Evolutionary conservation across 2,888 invertebrate species (phyloP).

Genomic region (Xestia c-nigrum): DNA sequence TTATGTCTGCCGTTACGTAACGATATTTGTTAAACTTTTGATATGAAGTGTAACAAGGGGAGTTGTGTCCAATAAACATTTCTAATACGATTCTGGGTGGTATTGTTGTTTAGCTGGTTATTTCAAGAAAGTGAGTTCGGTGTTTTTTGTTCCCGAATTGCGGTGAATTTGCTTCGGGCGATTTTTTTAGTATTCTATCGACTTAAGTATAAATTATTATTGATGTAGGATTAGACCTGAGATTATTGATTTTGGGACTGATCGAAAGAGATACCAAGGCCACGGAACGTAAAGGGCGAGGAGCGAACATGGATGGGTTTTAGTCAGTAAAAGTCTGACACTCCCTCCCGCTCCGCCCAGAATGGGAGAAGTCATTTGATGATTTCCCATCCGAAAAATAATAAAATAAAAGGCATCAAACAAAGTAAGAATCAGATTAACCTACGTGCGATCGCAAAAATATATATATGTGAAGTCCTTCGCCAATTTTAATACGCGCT

Average conservation of each 20-base stretch:
- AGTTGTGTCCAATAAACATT: constrained; percentile 59
- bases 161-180: not conserved
- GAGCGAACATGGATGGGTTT: too few relatives aligned
- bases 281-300: too few relatives aligned
- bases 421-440: not conserved
- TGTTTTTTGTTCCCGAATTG: not conserved
- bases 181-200: not conserved
- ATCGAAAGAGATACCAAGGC: too few relatives aligned
- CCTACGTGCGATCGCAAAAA: not conserved
- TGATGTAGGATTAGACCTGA: not conserved
- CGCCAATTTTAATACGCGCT: not conserved
- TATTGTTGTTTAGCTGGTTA: constrained; percentile 35
- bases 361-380: too few relatives aligned
- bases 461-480: not conserved
- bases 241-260: not conserved
- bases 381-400: too few relatives aligned
- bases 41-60: constrained; percentile 63
- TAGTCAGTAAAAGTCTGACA: too few relatives aligned
- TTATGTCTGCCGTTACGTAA: constrained; percentile 61
- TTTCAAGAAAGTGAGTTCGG: not conserved
- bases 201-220: too few relatives aligned
- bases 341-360: too few relatives aligned
- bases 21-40: constrained; percentile 64
- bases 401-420: too few relatives aligned
- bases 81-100: constrained; percentile 37